These are phyloP conservation scores for Mobula hypostoma DNA, from an alignment of 2,113 vertebrate genomes.

Conservation along the genomic window DNA sequence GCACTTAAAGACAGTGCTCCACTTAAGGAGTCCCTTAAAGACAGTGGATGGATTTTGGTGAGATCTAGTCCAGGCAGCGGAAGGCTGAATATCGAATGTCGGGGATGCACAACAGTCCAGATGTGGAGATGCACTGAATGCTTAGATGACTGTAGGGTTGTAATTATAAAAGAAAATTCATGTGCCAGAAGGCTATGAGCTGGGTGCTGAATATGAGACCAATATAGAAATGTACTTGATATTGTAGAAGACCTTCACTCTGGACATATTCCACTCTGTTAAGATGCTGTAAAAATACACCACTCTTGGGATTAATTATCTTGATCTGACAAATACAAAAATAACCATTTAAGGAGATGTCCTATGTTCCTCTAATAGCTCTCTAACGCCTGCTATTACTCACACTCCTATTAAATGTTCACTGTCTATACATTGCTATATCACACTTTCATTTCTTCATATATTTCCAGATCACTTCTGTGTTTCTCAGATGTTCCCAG, in stretches of 20 bases:
- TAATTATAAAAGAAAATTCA: too few relatives aligned
- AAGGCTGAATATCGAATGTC: background rate
- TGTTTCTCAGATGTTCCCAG: background rate
- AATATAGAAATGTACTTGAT: too few relatives aligned
- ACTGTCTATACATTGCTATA: too few relatives aligned
- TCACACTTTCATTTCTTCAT: too few relatives aligned
- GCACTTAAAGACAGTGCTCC: background rate
- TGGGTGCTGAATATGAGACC: too few relatives aligned
- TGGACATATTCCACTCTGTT: background rate
- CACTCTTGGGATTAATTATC: background rate
- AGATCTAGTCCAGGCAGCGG: background rate
- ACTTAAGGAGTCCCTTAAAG: background rate
- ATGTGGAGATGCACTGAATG: background rate
- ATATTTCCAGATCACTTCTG: background rate
- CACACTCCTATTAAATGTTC: too few relatives aligned
- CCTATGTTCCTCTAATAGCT: too few relatives aligned
- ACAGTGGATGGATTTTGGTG: background rate
- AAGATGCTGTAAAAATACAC: background rate
- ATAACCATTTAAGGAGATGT: background rate
- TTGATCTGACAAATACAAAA: background rate
- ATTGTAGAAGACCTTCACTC: background rate
- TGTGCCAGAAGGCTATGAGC: too few relatives aligned
- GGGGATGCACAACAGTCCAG: background rate
- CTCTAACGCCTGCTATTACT: too few relatives aligned
- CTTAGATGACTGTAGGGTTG: background rate